Percentiles rank a stretch among this genome's conserved stretches.
phyloP scores from a whole-genome alignment of 2,888 invertebrate genomes.

The Bombyx huttoni region DNA sequence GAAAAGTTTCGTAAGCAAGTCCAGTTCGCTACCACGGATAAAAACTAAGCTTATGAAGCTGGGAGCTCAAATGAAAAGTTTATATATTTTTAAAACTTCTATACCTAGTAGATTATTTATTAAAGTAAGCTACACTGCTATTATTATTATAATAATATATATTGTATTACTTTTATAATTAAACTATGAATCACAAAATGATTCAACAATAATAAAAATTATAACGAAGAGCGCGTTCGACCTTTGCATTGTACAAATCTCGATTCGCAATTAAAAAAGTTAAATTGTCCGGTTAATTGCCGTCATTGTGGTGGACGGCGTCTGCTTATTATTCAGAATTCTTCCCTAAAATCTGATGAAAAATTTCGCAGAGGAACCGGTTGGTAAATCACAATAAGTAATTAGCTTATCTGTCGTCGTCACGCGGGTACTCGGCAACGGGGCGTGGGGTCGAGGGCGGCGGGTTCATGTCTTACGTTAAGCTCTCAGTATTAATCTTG shows the following conservation, averaged over 20 bases:
- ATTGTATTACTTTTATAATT: not conserved
- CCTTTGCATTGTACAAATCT: conserved; percentile 54
- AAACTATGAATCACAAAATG: not conserved
- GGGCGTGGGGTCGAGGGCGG: conserved; percentile 13
- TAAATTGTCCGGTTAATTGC: conserved; percentile 67
- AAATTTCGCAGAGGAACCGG: conserved; percentile 40
- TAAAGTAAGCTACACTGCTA: not conserved
- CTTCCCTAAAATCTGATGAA: conserved; percentile 46
- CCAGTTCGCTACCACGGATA: conserved; percentile 17
- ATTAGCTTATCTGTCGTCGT: conserved; percentile 63
- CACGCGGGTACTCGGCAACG: conserved; percentile 31
- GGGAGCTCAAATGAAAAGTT: not conserved
- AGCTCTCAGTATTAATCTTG: conserved; percentile 51
- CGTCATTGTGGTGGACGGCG: conserved; percentile 55
- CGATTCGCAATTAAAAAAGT: conserved; percentile 65
- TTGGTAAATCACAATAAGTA: conserved; percentile 59
- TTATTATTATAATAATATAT: too few species aligned
- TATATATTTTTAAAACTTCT: not conserved
- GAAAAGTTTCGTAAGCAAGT: conserved; percentile 15
- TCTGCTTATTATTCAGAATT: conserved; percentile 53
- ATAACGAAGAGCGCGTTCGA: conserved; percentile 41
- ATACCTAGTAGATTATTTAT: not conserved
- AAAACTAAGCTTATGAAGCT: conserved; percentile 15
- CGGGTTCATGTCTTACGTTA: conserved; percentile 43
- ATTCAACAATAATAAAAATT: conserved; percentile 20